Base-by-base conservation (phyloP, 2,113 vertebrate species). In the Zootoca vivipara region DNA sequence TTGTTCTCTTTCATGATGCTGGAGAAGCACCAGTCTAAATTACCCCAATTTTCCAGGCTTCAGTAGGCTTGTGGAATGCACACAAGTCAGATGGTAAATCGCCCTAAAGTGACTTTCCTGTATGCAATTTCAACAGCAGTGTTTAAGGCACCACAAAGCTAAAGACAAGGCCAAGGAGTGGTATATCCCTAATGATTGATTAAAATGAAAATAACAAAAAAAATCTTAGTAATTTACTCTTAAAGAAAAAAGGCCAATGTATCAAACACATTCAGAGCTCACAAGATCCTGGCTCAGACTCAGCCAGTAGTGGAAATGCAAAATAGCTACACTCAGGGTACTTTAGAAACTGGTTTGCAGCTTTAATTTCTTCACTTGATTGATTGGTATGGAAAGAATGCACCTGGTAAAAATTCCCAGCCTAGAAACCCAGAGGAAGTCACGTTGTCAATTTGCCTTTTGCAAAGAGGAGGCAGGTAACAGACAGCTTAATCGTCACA, bases 331-430 rank as follows among this genome's bases (percentile, higher is more conserved):
- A 79, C 87, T 93, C 87, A 88, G 92, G 92, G 91, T 95, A 91
- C 89, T 92, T 93, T 90, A 95, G 87, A 92, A 92, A 79, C 87
- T 56, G 89, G 89, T 89, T 95, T 96, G 87, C 95, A 91, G 92
- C 82, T 90, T 90, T 92, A 85, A 85, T 93, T 95, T 94, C 91
- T 94, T 87, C 75, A 94, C 92, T 92, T 94, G 91, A 95, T 87
- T 91, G 93, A 93, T 90, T 92, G 96, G 96, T 95, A 97, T 97
- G 96, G 96, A 85, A 96, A 91, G 97, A 97, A 97, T 97, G 96
- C 64, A 56, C 93, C 95, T 95, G 92, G 94, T 93, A 95, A 93
- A 91, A 94, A 94, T 95, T 94, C 89, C 94, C 93, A 91, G 93
- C 94, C 93, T 91, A 87, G 88, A 93, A 95, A 84, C 92, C 13